Evolutionary conservation across 2,797 vertebrate species (phyloP), one percentile per base, ranked within the genome.

Genomic region (Clarias fuscus): DNA sequence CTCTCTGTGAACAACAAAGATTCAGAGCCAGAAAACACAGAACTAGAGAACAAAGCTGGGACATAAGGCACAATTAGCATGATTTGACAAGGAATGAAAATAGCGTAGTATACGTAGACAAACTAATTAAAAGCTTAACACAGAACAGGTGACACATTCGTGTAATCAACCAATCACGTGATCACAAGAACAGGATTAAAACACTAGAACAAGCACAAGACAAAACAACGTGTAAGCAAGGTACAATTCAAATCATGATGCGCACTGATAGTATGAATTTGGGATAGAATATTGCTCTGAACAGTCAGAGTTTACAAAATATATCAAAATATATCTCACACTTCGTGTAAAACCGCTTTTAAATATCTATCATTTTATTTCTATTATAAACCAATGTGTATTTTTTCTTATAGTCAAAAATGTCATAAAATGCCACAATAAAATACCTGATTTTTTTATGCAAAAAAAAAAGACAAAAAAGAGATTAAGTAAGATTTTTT

Each of bases 1-100:
- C 90, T 10, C 82, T 90, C 43, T 48, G 8, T 48, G 8, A 79
- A 62, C 0, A 14, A 7, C 18, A 5, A 7, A 80, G 30, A 40
- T 30, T 24, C 58, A 61, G 76, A 59, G 30, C 6, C 24, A 56
- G 33, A 79, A 79, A 79, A 64, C 59, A 64, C 13, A 64, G 3
- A 79, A 80, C 59, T 40, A 43, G 22, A 80, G 20, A 77, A 79
- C 58, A 79, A 14, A 80, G 33, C 59, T 64, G 5, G 56, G 76
- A 59, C 5, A 30, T 8, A 56, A 56, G 1, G n/a, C 48, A 27
- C 15, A 56, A 30, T 17, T 76, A 56, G 48, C n/a, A 58, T 76
- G 73, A 76, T 76, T 2, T 2, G n/a, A 30, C 7, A 56, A 76
- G 20, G 22, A 79, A 22, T 15, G 27, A 40, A 65, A 27, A 81